Base-by-base conservation (phyloP, 2,888 invertebrate species). In the Caenorhabditis sinica region DNA sequence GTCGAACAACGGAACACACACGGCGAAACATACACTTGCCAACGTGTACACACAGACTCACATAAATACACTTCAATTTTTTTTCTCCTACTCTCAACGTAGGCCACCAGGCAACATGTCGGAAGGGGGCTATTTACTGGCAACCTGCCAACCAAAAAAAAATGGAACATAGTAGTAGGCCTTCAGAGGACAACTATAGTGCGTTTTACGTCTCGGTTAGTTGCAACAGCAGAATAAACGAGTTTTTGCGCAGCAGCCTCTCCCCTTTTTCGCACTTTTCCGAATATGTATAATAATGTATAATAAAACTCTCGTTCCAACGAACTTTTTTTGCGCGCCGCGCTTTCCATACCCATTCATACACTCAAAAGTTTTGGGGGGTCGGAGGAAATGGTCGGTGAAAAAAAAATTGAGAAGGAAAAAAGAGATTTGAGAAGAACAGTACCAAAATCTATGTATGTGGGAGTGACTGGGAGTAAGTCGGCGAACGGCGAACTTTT, bases 1-100 rank as follows among this genome's bases (percentile, higher is more conserved):
- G 82, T 65, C 61, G 82, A 82, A 82, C 76, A 82, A 82, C 75
- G 65, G 82, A 82, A 82, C 82, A 82, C 76, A 71, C 72, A 71
- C 68, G 58, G 51, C 51, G 77, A 61, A 69, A 61, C 69, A 61
- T 77, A 76, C 61, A 69, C 69, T 51, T 51, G 51, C 40, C 49
- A 23, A 20, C 15, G 56, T 30, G 36, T 40, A 51, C 36, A 51
- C 33, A 74, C 40, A 80, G 43, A 72, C 45, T 71, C 71, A 79
- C 71, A 79, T 71, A 69, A 74, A 81, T 68, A 74, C 81, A 71
- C 71, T 63, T 23, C 61, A 65, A 79, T 53, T 79, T 63, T 69
- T 56, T 49, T 23, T 11, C 53, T 40, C 40, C n/a, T 45, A 69
- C 69, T 61, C 33, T 51, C 53, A 66, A 30, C 43, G 75, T 66